phyloP scores from a whole-genome alignment of 1,140 invertebrate genomes.

The Dendroctonus valens region DNA sequence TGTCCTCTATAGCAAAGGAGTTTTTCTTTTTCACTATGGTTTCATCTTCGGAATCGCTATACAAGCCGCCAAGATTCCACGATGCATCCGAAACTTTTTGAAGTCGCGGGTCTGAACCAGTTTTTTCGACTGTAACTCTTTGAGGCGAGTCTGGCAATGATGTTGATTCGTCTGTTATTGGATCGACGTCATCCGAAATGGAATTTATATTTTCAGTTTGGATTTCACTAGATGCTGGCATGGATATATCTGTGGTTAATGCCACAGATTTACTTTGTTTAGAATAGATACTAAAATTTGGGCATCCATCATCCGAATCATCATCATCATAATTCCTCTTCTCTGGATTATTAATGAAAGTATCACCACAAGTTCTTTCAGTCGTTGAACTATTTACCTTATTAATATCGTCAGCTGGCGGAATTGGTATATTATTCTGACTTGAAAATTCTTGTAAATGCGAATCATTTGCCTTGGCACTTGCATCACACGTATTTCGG shows the following conservation, averaged over 20 bases:
- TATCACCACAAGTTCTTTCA: no score
- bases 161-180: constrained; percentile 13
- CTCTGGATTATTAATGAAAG: no score
- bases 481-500: no score
- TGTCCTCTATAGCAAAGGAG: constrained; percentile 44
- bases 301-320: constrained; percentile 70
- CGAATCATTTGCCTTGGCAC: no score
- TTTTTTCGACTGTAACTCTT: constrained; percentile 22
- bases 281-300: constrained; percentile 81
- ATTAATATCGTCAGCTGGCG: no score
- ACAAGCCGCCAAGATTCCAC: constrained; percentile 35
- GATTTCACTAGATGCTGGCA: constrained; percentile 27
- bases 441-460: no score
- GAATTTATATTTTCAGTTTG: neutral
- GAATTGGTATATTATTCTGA: no score
- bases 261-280: constrained; percentile 74
- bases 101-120: constrained; percentile 23
- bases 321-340: constrained; percentile 51
- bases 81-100: neutral
- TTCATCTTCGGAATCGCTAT: constrained; percentile 49
- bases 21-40: constrained; percentile 38
- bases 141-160: constrained; percentile 10
- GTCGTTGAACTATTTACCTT: no score
- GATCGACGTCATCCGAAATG: neutral
- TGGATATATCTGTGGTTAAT: constrained; percentile 55